Evolutionary conservation across 2,888 invertebrate species (phyloP), one percentile per base, ranked within the genome.

Genomic region (Perdita meconis): DNA sequence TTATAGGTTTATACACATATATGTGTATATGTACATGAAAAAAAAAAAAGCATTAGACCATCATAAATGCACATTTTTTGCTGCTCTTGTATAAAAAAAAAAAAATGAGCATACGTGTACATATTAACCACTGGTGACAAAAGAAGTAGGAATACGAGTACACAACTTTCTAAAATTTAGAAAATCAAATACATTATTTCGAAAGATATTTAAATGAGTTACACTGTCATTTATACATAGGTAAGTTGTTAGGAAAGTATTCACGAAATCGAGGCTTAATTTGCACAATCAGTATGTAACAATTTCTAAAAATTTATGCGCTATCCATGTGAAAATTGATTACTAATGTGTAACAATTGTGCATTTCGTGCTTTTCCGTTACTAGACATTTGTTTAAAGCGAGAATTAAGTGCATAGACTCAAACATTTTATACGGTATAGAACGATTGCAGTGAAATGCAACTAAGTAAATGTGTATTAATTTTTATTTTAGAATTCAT

Each of bases 401-500:
- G 13, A 74, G 44, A 63, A 13, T 50, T 73, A 63, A 40, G 57
- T 63, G 50, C 67, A 53, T 36, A 64, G 63, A 63, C 34, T 59
- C 44, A 63, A 22, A 65, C 50, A 59, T 57, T 53, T 19, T 59
- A 47, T 10, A 56, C 12, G 1, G 13, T 65, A 19, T 6, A 12
- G 8, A 4, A 60, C n/a, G n/a, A n/a, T 66, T 4, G 10, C 16
- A 36, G n/a, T 1, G 16, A 3, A 36, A 34, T 30, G 34, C 12
- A 68, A 67, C 38, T 73, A 73, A 69, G 56, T 47, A 47, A 78
- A 12, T 63, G 40, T 42, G 24, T 42, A 59, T 70, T 66, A 2
- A 60, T 78, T 85, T 78, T 63, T 26, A 76, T 81, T 87, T 79
- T 90, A 95, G 95, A 95, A 94, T 95, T 96, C 95, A 97, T 97